These are phyloP conservation scores for Crypturellus tataupa DNA, from an alignment of 2,797 vertebrate species.

Conservation along the genomic window DNA sequence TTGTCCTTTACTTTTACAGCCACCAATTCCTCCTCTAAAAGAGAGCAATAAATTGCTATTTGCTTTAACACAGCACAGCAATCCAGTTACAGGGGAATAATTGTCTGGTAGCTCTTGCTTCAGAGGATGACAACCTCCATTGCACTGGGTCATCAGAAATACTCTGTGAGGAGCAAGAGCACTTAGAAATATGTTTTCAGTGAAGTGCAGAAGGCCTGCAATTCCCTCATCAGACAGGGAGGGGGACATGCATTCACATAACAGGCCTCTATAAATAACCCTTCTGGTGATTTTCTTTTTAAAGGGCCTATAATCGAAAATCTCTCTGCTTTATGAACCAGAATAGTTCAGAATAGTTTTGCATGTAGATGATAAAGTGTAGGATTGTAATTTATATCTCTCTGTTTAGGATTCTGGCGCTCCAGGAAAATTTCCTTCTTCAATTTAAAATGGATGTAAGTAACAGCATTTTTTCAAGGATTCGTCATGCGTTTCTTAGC, in stretches of 20 bases:
- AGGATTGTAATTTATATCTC: slow-evolving; percentile 39
- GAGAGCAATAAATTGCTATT: neutral
- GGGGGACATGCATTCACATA: neutral
- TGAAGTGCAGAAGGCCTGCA: neutral
- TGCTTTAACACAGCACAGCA: neutral
- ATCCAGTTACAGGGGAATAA: neutral
- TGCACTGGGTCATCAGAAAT: neutral
- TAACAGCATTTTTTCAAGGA: slow-evolving; percentile 28
- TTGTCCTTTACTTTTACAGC: slow-evolving; percentile 41
- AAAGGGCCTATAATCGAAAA: neutral
- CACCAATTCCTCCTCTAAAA: neutral
- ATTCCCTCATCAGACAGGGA: neutral
- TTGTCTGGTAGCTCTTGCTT: neutral
- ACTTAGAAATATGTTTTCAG: neutral
- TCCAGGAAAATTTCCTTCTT: slow-evolving; percentile 96
- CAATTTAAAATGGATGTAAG: slow-evolving; percentile 96
- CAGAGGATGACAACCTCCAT: neutral
- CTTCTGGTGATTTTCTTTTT: neutral
- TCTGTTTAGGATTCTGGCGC: slow-evolving; percentile 89
- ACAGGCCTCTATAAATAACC: neutral
- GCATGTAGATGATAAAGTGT: neutral
- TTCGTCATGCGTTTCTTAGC: neutral
- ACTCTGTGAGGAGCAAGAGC: neutral
- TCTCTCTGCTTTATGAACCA: neutral
- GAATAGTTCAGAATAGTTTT: neutral